Base-by-base conservation (phyloP, 1,140 invertebrate species). In the Anastatus disparis region DNA sequence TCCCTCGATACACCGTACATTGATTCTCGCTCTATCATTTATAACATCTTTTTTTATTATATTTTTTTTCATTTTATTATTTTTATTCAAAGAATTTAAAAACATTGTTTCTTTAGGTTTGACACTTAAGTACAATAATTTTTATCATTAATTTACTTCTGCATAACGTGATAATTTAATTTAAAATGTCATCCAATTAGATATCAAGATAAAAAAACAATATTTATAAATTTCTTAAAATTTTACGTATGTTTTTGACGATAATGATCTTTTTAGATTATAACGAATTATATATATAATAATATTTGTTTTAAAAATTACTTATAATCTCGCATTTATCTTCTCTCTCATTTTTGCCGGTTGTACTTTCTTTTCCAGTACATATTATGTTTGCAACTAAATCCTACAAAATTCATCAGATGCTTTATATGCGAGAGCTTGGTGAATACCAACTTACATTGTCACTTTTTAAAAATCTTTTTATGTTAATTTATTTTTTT, bases 261-360 rank as follows among this genome's bases (percentile, higher is more conserved):
- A 66, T 66, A 48, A 58, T 46, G 27, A 56, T 46, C 46, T 55
- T 55, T 55, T 26, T 24, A 55, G 9, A 24, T 31, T 55, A 58
- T 67, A 58, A 67, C 53, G 40, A 20, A 38, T 56, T 42, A 58
- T 67, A 67, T 58, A 58, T 66, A 58, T 52, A 40, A 44, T 44
- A 1, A 22, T 59, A 52, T 48, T 27, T 13, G 9, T 12, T 68
- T 68, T 26, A 35, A 48, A 35, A 61, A 52, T 59, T 68, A 68
- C 29, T 46, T 61, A 42, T 22, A 31, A 59, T 52, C 42, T 68
- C 44, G 56, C 66, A 68, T 10, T 68, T 9, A 50, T 17, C 12
- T 58, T n/a, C n/a, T 67, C 0, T 44, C n/a, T 26, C 1, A 55
- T 65, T 22, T 6, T 59, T 52, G 35, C 58, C 15, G 31, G 13